Conservation (phyloP, 1,140 invertebrate species). For the Magallana ariakensis region DNA sequence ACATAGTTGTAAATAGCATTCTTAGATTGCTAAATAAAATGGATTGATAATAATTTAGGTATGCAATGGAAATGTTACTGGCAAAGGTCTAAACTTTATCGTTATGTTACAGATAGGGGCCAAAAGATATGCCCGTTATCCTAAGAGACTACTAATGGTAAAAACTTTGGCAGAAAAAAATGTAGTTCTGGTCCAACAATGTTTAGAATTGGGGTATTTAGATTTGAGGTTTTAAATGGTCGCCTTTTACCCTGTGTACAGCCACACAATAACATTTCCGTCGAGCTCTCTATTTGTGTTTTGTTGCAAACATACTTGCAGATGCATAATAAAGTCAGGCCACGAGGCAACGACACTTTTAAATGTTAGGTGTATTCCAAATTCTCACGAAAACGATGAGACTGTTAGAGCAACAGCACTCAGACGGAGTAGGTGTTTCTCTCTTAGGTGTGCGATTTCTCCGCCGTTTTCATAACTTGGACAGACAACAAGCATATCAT, state of each 20-base stretch:
- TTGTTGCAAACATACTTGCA: slow-evolving; percentile 8
- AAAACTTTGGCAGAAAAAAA: not conserved
- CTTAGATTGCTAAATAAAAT: too few relatives aligned
- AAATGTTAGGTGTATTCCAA: slow-evolving; percentile 36
- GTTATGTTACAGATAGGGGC: too few relatives aligned
- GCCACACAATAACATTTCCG: slow-evolving; percentile 9
- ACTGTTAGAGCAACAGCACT: slow-evolving; percentile 25
- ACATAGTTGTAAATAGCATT: too few relatives aligned
- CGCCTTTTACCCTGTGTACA: not conserved
- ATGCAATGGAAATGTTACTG: too few relatives aligned
- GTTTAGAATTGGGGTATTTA: not conserved
- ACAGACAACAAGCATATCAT: slow-evolving; percentile 24
- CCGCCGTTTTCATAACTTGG: slow-evolving; percentile 28
- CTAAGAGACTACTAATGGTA: too few relatives aligned
- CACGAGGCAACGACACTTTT: slow-evolving; percentile 35
- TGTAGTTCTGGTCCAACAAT: slow-evolving; percentile 6
- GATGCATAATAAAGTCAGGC: slow-evolving; percentile 17
- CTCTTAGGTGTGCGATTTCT: slow-evolving; percentile 20
- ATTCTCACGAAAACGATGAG: slow-evolving; percentile 36
- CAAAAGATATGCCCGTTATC: too few relatives aligned
- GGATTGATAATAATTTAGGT: too few relatives aligned
- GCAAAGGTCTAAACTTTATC: too few relatives aligned
- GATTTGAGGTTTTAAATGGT: not conserved
- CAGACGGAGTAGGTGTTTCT: slow-evolving; percentile 24
- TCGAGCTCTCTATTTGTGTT: slow-evolving; percentile 20